A percentile compares a stretch with the other conserved stretches of the same genome.
Evolutionary conservation across 2,888 invertebrate species (phyloP).

Genomic region (Diploptera punctata): DNA sequence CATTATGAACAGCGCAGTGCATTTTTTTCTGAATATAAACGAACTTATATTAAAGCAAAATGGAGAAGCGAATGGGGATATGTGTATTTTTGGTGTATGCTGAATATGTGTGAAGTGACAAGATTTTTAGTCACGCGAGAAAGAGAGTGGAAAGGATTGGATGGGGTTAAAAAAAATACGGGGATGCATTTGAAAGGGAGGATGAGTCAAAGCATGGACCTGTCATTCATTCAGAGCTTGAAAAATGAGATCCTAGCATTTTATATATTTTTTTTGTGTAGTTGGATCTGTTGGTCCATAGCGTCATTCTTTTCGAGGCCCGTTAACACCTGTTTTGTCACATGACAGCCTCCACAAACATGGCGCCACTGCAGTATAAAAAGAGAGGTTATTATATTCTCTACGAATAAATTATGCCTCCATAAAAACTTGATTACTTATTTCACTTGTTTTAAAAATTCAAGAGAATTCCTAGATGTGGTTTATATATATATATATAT

Average conservation of each 20-base stretch:
- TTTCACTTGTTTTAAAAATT: no score
- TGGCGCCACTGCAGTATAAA: no score
- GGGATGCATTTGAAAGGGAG: neutral
- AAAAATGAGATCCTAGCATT: slow-evolving; percentile 3
- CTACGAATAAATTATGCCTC: no score
- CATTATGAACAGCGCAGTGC: no score
- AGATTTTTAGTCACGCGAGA: neutral
- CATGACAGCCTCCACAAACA: neutral
- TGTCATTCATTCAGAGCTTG: slow-evolving; percentile 22
- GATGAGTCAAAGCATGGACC: neutral
- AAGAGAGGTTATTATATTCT: no score
- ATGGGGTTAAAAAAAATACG: neutral
- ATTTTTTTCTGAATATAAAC: no score
- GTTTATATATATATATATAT: no score
- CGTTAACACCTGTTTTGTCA: slow-evolving; percentile 26
- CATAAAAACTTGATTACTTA: no score
- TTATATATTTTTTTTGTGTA: neutral
- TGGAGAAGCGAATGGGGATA: no score
- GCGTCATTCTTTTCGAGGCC: slow-evolving; percentile 17
- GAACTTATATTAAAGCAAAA: no score
- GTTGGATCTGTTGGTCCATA: neutral
- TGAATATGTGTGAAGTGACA: neutral
- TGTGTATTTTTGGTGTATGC: no score
- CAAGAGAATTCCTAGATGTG: no score
- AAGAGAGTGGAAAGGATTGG: neutral